These are phyloP conservation scores for Podarcis muralis DNA, from an alignment of 2,113 vertebrate genomes.

Conservation along the genomic window DNA sequence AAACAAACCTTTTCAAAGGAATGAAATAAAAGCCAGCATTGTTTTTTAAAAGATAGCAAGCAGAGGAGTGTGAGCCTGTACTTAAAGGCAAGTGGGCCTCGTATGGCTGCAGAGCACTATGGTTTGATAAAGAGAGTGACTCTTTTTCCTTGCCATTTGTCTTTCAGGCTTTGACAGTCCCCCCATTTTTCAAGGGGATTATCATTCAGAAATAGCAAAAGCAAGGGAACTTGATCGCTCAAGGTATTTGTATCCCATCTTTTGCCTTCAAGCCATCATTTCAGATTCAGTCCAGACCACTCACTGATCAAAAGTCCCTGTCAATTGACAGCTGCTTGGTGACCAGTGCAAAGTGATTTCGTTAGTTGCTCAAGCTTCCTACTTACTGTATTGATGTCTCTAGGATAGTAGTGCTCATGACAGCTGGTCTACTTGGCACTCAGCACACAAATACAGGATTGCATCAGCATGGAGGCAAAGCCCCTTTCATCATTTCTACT, in stretches of 20 bases:
- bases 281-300: conserved; percentile 38
- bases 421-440: conserved; percentile 34
- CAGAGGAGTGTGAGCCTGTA: conserved; percentile 42
- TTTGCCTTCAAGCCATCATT: conserved; percentile 53
- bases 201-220: conserved; percentile 39
- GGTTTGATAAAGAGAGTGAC: conserved; percentile 54
- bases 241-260: conserved; percentile 37
- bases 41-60: conserved; percentile 51
- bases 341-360: conserved; percentile 33
- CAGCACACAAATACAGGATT: conserved; percentile 12
- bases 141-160: conserved; percentile 50
- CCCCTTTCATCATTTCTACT: background rate
- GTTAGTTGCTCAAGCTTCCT: conserved; percentile 7
- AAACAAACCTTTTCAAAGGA: conserved; percentile 46
- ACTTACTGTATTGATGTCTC: conserved; percentile 26
- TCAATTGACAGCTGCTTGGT: conserved; percentile 40
- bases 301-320: conserved; percentile 19
- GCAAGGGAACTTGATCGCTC: background rate
- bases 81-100: conserved; percentile 51
- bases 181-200: conserved; percentile 54
- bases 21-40: conserved; percentile 44
- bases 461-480: conserved; percentile 22
- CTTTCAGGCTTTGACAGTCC: conserved; percentile 49
- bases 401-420: conserved; percentile 13
- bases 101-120: conserved; percentile 24